Conservation (phyloP, 2,113 vertebrate species). For the Thalassarche chlororhynchos region DNA sequence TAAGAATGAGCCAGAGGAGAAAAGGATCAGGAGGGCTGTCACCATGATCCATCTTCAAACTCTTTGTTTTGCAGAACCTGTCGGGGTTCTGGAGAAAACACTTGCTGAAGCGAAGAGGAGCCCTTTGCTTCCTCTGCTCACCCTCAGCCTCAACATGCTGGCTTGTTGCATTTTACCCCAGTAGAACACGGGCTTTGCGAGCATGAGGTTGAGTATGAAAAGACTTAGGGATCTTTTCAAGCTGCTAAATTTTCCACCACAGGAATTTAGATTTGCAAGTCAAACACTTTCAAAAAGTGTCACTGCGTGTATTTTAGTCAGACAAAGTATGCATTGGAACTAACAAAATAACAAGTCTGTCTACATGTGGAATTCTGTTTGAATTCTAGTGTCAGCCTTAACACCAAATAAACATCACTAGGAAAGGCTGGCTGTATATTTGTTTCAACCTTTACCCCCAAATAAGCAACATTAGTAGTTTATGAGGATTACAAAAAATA, state of each 20-base stretch:
- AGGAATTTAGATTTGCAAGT: background rate
- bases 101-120: background rate
- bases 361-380: background rate
- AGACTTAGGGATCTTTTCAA: background rate
- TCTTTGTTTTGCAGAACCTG: background rate
- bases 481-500: background rate
- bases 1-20: background rate
- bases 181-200: rapidly evolving
- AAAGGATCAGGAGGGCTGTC: background rate
- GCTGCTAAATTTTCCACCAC: background rate
- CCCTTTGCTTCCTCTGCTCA: background rate
- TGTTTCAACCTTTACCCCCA: background rate
- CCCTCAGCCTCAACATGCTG: background rate
- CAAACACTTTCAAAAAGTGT: background rate
- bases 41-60: background rate
- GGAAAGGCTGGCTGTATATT: background rate
- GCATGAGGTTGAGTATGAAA: background rate
- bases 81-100: background rate
- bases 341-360: background rate
- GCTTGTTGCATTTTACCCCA: background rate
- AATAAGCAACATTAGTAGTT: background rate
- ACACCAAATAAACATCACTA: background rate
- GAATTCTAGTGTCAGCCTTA: background rate
- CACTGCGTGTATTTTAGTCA: background rate
- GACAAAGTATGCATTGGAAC: background rate